Conservation (phyloP, 2,797 vertebrate genomes). For the Knipowitschia caucasica region DNA sequence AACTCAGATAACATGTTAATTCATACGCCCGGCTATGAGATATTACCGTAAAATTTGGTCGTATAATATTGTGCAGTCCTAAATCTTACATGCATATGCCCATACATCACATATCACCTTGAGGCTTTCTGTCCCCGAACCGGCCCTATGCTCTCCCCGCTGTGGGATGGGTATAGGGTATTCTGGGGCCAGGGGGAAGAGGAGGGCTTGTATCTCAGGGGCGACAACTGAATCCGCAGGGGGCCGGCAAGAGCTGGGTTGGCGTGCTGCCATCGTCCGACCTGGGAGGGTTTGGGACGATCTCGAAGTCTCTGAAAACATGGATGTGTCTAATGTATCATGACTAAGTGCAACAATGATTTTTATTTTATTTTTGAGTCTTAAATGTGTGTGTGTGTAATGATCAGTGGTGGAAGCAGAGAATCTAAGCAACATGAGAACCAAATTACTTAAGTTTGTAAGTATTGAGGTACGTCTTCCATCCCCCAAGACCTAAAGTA, state of each 20-base stretch:
- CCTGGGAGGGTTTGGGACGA: slow-evolving; percentile 43
- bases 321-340: no score
- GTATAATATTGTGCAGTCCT: slow-evolving; percentile 4
- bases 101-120: slow-evolving; percentile 17
- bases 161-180: slow-evolving; percentile 46
- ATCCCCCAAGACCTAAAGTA: no score
- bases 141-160: slow-evolving; percentile 37
- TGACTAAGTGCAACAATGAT: no score
- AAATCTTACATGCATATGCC: slow-evolving; percentile 1
- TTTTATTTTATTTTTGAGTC: no score
- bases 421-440: no score
- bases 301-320: background rate
- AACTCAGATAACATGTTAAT: background rate
- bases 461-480: no score
- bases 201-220: slow-evolving; percentile 71
- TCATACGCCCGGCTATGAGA: background rate
- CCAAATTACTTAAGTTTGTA: no score
- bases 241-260: slow-evolving; percentile 83
- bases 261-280: slow-evolving; percentile 84
- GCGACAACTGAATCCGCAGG: slow-evolving; percentile 69
- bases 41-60: background rate
- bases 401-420: no score
- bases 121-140: slow-evolving; percentile 44
- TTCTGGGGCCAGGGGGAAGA: slow-evolving; percentile 60
- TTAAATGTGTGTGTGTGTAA: no score